Base-by-base conservation (phyloP, 1,140 invertebrate species). In the Meteorus sp. region DNA sequence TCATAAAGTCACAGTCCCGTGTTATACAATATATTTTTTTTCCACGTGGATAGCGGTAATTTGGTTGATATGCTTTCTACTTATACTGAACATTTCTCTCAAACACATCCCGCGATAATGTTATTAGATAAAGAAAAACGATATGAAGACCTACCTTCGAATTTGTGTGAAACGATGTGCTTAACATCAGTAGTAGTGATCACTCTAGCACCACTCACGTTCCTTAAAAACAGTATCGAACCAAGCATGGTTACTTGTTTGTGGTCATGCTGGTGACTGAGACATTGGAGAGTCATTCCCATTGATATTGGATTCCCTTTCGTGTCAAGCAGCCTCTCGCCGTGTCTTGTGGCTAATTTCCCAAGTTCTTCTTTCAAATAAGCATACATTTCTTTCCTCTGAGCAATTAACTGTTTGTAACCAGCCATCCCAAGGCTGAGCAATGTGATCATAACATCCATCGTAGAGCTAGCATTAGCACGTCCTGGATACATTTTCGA, bases 371-470 rank as follows among this genome's bases (percentile, higher is more conserved):
- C 79, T 53, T 84, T 82, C 23, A 93, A 77, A 74, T 91, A 88
- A 3, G 77, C 76, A 70, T 86, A 91, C 74, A 86, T 83, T 45
- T 85, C 77, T 65, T 88, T 86, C 15, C 91, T 78, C 57, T 90
- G 81, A 22, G 83, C 71, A 3, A 90, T 78, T 3, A 91, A 71
- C 48, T 85, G 76, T 64, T 84, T 83, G 67, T 89, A 93, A 5
- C 88, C 88, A 47, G 82, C 80, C 56, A 83, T 81, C 2, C 92
- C 92, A 58, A 94, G 75, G 9, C 86, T 86, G 15, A 94, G 72
- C 9, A 94, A 72, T 1, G 92, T 94, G 67, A 94, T 92, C 69
- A 94, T 88, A 1, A 92, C 81, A 76, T 94, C 92, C 64, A 91
- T 81, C 0, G 86, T 82, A 44, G 90, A 89, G 53, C 86, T 86